A percentile compares a stretch with the other conserved stretches of the same genome.
phyloP scores from a whole-genome alignment of 2,888 invertebrate genomes.

The Oxycera nigricornis region DNA sequence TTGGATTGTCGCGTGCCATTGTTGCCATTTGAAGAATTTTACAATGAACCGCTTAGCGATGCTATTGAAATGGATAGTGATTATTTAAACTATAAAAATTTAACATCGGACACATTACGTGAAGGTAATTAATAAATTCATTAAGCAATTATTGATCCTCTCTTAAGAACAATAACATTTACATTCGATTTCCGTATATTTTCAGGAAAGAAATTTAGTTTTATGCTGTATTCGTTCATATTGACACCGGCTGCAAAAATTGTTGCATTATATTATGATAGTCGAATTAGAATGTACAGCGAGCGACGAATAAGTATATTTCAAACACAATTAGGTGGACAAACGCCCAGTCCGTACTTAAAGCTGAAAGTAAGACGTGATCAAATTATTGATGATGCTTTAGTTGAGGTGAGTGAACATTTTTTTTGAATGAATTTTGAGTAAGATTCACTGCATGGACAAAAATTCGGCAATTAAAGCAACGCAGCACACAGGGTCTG shows the following conservation, averaged over 20 bases:
- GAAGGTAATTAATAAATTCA: too few species aligned
- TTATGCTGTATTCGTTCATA: constrained; percentile 90
- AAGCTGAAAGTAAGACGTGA: constrained; percentile 82
- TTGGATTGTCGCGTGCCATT: constrained; percentile 84
- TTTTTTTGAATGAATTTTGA: too few species aligned
- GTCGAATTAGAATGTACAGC: constrained; percentile 92
- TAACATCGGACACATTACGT: constrained; percentile 53
- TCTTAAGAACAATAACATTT: too few species aligned
- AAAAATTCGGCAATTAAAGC: too few species aligned
- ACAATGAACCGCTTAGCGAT: constrained; percentile 93
- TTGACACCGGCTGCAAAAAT: constrained; percentile 91
- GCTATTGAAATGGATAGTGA: constrained; percentile 93
- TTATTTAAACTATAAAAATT: constrained; percentile 86
- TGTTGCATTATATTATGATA: constrained; percentile 90
- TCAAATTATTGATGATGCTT: constrained; percentile 89
- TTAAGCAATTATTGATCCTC: too few species aligned
- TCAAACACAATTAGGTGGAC: constrained; percentile 76
- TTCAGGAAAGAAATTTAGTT: constrained; percentile 77
- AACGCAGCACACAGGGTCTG: too few species aligned
- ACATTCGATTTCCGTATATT: too few species aligned
- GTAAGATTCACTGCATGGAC: too few species aligned
- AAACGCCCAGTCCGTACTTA: constrained; percentile 83
- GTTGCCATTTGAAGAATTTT: constrained; percentile 88
- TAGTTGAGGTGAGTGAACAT: constrained; percentile 70
- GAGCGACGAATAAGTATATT: constrained; percentile 86